Evolutionary conservation across 2,888 invertebrate species (phyloP).

Genomic region (Meandrusa payeni): DNA sequence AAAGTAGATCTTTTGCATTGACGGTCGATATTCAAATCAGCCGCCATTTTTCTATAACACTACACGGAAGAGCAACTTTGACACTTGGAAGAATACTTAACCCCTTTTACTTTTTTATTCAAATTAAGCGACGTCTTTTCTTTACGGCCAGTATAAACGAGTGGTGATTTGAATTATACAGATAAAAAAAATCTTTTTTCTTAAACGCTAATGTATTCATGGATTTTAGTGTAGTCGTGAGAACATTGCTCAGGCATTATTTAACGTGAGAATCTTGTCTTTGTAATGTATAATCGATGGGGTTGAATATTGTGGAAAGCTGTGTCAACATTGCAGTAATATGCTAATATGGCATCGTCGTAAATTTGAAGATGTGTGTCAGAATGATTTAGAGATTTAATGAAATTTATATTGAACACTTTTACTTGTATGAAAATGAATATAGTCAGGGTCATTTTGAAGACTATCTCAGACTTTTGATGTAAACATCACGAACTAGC

Average conservation of each 20-base stretch:
- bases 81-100: constrained; percentile 73
- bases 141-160: constrained; percentile 55
- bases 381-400: constrained; percentile 14
- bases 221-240: constrained; percentile 52
- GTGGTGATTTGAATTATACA: constrained; percentile 45
- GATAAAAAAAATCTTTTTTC: constrained; percentile 59
- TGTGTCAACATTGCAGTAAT: constrained; percentile 72
- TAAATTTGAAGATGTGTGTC: constrained; percentile 15
- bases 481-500: too few species aligned
- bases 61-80: constrained; percentile 77
- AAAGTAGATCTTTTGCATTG: constrained; percentile 59
- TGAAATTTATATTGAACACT: too few species aligned
- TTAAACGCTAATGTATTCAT: constrained; percentile 66
- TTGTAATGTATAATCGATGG: constrained; percentile 61
- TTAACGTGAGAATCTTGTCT: constrained; percentile 56
- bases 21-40: constrained; percentile 74
- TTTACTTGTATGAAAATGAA: too few species aligned
- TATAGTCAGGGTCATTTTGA: too few species aligned
- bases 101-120: constrained; percentile 68
- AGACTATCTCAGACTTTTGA: too few species aligned
- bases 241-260: constrained; percentile 49
- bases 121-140: constrained; percentile 55
- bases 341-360: constrained; percentile 54
- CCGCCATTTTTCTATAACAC: constrained; percentile 51
- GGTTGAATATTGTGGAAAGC: constrained; percentile 70